Conservation (phyloP, 2,797 vertebrate species). For the Pseudotriccus pelzelni region DNA sequence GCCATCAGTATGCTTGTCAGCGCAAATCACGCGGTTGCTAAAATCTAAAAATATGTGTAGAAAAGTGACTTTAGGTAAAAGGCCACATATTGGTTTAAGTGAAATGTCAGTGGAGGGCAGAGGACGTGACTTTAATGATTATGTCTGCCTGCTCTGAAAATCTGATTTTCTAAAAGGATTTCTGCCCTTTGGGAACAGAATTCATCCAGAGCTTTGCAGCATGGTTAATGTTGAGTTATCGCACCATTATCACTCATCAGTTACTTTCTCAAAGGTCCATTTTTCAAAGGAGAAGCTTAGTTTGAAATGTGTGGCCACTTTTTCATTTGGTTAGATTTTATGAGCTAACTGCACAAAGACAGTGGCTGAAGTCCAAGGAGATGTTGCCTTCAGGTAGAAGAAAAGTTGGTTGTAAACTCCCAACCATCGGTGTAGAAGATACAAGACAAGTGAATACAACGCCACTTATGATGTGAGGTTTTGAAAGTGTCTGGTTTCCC, state of each 20-base stretch:
- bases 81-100: neutral
- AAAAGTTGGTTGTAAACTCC: neutral
- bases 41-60: neutral
- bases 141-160: neutral
- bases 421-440: neutral
- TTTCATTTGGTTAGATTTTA: neutral
- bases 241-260: neutral
- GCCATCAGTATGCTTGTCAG: neutral
- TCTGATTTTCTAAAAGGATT: neutral
- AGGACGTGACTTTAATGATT: neutral
- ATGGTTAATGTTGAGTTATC: neutral
- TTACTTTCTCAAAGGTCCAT: neutral
- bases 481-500: neutral
- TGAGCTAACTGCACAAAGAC: neutral
- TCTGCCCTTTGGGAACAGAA: neutral
- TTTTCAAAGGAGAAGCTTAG: neutral
- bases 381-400: neutral
- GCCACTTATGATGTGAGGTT: neutral
- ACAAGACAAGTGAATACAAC: neutral
- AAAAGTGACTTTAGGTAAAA: neutral
- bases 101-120: neutral
- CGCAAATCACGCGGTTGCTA: neutral
- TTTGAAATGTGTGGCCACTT: neutral
- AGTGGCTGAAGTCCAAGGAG: neutral
- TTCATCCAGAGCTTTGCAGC: neutral